phyloP scores from a whole-genome alignment of 2,888 invertebrate species.

The Saturnia japonica region DNA sequence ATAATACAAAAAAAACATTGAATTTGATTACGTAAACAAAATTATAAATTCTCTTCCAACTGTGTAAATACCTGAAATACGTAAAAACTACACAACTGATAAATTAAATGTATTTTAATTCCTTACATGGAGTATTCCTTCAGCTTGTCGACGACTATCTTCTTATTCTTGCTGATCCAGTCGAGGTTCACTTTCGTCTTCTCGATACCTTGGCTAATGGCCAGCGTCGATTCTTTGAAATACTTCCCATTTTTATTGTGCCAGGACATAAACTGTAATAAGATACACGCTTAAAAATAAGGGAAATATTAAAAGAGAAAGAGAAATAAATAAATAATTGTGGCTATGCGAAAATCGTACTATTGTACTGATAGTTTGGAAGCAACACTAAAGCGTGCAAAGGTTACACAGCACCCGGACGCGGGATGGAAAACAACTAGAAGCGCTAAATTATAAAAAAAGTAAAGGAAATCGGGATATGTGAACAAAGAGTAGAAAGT shows the following conservation, averaged over 20 bases:
- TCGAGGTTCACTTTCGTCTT: constrained; percentile 87
- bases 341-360: no score
- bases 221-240: constrained; percentile 85
- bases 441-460: no score
- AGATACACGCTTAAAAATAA: neutral
- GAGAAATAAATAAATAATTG: no score
- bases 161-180: constrained; percentile 79
- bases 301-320: neutral
- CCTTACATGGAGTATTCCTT: constrained; percentile 68
- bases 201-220: constrained; percentile 88
- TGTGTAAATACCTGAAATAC: neutral
- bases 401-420: no score
- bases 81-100: neutral
- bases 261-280: constrained; percentile 79
- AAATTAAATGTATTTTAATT: neutral
- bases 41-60: neutral
- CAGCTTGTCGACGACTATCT: constrained; percentile 57
- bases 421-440: no score
- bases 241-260: constrained; percentile 76
- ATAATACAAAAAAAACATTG: neutral
- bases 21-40: neutral
- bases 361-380: no score
- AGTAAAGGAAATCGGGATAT: no score
- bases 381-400: no score
- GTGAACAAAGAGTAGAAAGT: no score